Evolutionary conservation across 2,113 vertebrate genomes (phyloP).

Genomic region (Cepphus grylle): DNA sequence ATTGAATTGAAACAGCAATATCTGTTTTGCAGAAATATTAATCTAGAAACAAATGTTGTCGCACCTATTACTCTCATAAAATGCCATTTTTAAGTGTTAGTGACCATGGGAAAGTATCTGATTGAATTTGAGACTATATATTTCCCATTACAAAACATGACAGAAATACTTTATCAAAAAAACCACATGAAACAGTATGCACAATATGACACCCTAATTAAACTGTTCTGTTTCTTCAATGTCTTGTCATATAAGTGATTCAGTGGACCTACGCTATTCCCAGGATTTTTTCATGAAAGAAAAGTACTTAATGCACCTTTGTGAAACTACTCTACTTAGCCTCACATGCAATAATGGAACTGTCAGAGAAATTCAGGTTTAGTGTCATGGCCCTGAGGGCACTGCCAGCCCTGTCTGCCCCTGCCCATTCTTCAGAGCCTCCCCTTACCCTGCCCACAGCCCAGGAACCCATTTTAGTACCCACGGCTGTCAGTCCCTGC

Average conservation of each 20-base stretch:
- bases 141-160: not conserved
- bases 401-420: not conserved
- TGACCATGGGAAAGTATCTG: not conserved
- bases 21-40: not conserved
- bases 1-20: not conserved
- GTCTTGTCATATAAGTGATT: not conserved
- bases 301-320: not conserved
- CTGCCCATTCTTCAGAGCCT: not conserved
- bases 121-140: not conserved
- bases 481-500: fast-evolving
- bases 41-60: not conserved
- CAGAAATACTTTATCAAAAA: not conserved
- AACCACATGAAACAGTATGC: not conserved
- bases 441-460: not conserved
- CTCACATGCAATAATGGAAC: not conserved
- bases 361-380: not conserved
- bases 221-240: not conserved
- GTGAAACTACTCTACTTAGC: not conserved
- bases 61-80: not conserved
- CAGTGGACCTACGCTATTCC: not conserved
- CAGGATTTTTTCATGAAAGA: not conserved
- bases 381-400: fast-evolving
- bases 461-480: not conserved
- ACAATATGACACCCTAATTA: not conserved
- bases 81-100: not conserved